Conservation (phyloP, 2,888 invertebrate species). For the Lycophotia porphyrea region DNA sequence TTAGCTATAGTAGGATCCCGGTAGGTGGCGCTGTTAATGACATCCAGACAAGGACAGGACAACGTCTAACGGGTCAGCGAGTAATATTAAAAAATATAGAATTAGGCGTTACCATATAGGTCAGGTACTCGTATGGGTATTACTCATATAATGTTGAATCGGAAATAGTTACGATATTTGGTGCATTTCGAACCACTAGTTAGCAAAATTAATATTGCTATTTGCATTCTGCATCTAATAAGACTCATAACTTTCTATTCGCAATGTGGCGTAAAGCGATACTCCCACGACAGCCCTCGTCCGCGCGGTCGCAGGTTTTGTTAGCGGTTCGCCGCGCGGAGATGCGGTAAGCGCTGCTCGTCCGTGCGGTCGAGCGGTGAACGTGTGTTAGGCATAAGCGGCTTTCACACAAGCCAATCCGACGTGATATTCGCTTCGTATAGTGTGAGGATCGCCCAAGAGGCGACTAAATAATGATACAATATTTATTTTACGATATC, state of each 20-base stretch:
- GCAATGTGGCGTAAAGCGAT: not conserved
- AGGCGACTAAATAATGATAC: not conserved
- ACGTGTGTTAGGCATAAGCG: not conserved
- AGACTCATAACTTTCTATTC: not conserved
- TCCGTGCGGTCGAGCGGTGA: not conserved
- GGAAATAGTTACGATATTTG: not conserved
- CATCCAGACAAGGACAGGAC: not conserved
- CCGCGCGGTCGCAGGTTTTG: not conserved
- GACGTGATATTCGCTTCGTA: not conserved
- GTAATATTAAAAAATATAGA: not conserved
- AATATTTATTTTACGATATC: not conserved
- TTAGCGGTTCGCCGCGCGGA: not conserved
- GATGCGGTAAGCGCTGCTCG: not conserved
- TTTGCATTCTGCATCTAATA: not conserved
- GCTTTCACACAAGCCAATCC: not conserved
- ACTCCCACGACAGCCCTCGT: not conserved
- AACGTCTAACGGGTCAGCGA: not conserved
- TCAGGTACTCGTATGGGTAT: no score
- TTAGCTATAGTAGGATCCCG: not conserved
- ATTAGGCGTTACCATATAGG: not conserved
- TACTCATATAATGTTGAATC: not conserved
- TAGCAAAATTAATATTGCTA: not conserved
- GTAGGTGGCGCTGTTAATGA: not conserved
- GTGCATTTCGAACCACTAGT: not conserved
- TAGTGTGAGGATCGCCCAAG: not conserved